Base-by-base conservation (phyloP, 1,140 invertebrate genomes). In the Asbolus verrucosus region DNA sequence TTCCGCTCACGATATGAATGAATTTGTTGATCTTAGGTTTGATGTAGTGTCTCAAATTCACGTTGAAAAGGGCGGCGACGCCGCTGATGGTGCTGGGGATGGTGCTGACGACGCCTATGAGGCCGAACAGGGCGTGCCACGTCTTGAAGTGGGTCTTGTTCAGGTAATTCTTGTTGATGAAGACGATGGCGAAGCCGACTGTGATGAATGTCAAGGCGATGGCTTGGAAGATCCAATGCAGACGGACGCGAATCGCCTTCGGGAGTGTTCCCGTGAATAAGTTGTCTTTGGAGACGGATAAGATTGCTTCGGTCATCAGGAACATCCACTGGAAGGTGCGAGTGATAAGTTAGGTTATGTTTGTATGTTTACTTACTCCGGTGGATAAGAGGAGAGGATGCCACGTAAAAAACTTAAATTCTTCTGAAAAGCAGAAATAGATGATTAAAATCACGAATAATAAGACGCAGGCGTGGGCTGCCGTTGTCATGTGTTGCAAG, bases 321-420 rank as follows among this genome's bases (percentile, higher is more conserved):
- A 78, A 69, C 69, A 73, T 72, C 75, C 75, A 78, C 77, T 78
- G 43, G 65, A 71, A 65, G 31, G 67, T 18, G 39, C 8, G 15
- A 8, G 39, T 39, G 11, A 11, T 24, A 43, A 62, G 14, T 68
- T 15, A 21, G 19, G 61, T 65, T 65, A 38, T 36, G 13, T 54
- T 2, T 2, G 63, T 60, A 11, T 2, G 41, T 9, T 14, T 67
- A 76, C 77, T 77, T 73, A 78, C 77, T 60, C 77, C 76, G 19
- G 75, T 18, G 33, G 67, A 63, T 67, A 78, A 68, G 8, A 78
- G 46, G 2, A 77, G 59, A 4, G 77, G 77, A 68, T 78, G 77
- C 77, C 77, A 78, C 6, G 74, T 75, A 50, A 78, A 78, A 43
- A 78, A 78, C 33, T 54, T 69, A 61, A 78, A 72, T 1, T 73